phyloP scores from a whole-genome alignment of 2,888 invertebrate genomes.

The Cyaniris semiargus region DNA sequence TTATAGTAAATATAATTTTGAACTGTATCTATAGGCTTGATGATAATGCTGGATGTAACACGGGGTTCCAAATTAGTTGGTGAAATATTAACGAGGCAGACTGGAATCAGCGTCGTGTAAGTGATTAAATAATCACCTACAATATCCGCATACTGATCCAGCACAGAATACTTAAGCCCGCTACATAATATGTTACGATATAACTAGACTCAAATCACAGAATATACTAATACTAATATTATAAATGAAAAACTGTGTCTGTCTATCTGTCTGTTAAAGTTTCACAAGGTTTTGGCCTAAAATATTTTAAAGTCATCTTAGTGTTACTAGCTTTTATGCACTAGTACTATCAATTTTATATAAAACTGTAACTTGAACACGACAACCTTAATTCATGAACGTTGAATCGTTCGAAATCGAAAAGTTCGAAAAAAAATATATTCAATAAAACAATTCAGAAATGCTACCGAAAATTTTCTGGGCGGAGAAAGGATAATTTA shows the following conservation, averaged over 20 bases:
- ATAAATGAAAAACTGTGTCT: no score
- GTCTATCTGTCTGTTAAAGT: no score
- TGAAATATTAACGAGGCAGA: slow-evolving; percentile 23
- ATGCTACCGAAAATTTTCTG: not conserved
- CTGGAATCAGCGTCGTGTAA: slow-evolving; percentile 1
- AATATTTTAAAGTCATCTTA: no score
- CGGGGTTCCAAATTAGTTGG: slow-evolving; percentile 14
- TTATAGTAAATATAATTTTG: no score
- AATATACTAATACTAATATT: no score
- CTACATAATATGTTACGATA: not conserved
- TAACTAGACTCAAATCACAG: not conserved
- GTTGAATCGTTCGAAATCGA: no score
- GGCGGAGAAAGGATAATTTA: slow-evolving; percentile 1
- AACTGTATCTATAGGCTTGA: no score
- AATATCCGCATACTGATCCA: slow-evolving; percentile 10
- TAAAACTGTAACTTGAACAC: no score
- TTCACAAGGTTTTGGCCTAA: no score
- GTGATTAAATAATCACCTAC: slow-evolving; percentile 25
- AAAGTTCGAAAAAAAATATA: not conserved
- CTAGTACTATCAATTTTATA: no score
- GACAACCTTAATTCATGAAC: no score
- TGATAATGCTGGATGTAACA: not conserved
- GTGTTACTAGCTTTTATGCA: no score
- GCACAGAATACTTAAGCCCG: not conserved
- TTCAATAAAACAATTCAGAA: not conserved